phyloP scores from a whole-genome alignment of 2,113 vertebrate genomes.

The Noctilio leporinus region DNA sequence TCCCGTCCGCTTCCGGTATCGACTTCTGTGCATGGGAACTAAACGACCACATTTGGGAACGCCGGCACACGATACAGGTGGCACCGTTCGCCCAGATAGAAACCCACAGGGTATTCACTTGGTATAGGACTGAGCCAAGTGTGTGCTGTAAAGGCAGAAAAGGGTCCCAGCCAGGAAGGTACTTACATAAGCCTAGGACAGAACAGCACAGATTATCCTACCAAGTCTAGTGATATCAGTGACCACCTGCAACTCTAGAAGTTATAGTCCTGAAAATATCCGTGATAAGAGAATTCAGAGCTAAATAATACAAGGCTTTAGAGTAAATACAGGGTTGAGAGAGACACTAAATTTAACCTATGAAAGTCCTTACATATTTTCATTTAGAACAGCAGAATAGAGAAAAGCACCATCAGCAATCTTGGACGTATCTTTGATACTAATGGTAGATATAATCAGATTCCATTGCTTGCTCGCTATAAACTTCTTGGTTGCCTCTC shows the following conservation, averaged over 20 bases:
- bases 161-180: not conserved
- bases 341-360: not conserved
- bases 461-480: not conserved
- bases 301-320: not conserved
- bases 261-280: not conserved
- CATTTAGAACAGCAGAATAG: not conserved
- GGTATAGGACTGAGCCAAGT: not conserved
- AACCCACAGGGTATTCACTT: not conserved
- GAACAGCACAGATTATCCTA: not conserved
- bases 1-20: not conserved
- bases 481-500: not conserved
- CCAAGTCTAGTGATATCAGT: too few species aligned
- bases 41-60: not conserved
- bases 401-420: accelerated
- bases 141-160: not conserved
- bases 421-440: not conserved
- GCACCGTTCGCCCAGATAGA: not conserved
- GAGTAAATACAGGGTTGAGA: not conserved
- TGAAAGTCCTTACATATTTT: not conserved
- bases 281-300: not conserved
- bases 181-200: not conserved
- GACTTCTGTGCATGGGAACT: not conserved
- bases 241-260: not conserved
- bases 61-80: not conserved
- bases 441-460: not conserved